A percentile compares a stretch with the other conserved stretches of the same genome.
Evolutionary conservation across 2,888 invertebrate genomes (phyloP).

Genomic region (Himalopsyche anomala): DNA sequence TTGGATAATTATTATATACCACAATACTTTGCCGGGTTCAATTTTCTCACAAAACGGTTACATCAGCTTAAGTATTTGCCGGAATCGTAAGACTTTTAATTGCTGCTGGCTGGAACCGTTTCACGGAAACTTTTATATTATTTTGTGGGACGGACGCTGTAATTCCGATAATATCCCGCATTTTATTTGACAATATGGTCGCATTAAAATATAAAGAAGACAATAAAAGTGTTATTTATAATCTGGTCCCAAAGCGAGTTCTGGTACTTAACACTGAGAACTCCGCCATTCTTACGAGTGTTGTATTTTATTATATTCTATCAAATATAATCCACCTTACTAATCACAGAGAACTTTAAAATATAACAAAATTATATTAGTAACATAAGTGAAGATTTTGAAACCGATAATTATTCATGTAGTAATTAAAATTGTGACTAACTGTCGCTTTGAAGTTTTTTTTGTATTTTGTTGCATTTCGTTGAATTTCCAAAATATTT

Average conservation of each 20-base stretch:
- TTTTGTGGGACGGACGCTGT: conserved; percentile 37
- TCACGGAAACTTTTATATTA: conserved; percentile 37
- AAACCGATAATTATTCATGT: too few species aligned
- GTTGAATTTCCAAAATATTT: too few species aligned
- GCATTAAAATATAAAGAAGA: conserved; percentile 34
- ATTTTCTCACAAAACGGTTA: background rate
- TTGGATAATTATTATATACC: background rate
- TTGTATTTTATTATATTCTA: too few species aligned
- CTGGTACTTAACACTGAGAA: background rate
- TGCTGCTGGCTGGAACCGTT: background rate
- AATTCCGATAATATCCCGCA: conserved; percentile 49
- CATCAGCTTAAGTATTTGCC: background rate
- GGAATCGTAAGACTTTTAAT: conserved; percentile 25
- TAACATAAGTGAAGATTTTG: too few species aligned
- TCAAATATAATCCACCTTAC: too few species aligned
- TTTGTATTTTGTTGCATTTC: too few species aligned
- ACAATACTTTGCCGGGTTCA: background rate
- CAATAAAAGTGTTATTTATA: conserved; percentile 38
- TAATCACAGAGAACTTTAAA: too few species aligned
- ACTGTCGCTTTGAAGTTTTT: too few species aligned
- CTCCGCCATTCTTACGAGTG: background rate
- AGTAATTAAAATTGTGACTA: too few species aligned
- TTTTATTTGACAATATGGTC: conserved; percentile 61
- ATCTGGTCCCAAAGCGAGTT: conserved; percentile 29
- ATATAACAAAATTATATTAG: too few species aligned